Conservation (phyloP, 2,113 vertebrate genomes). For the Phocoena sinus region DNA sequence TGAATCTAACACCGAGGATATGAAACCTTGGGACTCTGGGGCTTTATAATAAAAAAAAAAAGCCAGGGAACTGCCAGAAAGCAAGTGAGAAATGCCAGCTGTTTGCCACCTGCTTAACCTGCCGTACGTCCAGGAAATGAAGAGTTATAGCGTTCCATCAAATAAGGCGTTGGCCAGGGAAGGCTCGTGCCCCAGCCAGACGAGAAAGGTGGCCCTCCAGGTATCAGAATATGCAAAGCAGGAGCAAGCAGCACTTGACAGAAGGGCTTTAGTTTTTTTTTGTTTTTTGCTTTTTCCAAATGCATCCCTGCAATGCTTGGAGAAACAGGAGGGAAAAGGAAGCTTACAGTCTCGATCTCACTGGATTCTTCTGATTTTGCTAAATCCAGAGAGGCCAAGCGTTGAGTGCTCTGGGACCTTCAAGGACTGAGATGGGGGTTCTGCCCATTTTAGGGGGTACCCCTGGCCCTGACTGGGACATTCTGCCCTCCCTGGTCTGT, state of each 20-base stretch:
- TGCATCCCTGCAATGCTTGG: neutral
- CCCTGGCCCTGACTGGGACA: neutral
- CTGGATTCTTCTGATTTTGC: neutral
- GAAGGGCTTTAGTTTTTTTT: neutral
- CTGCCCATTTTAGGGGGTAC: neutral
- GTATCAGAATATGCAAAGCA: neutral
- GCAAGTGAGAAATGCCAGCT: conserved; percentile 3
- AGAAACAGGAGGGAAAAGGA: neutral
- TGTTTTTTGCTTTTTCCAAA: neutral
- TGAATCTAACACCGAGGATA: neutral
- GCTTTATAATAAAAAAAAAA: conserved; percentile 48
- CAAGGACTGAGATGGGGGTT: neutral
- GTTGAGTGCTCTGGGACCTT: neutral
- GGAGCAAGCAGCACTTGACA: neutral
- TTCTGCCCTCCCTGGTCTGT: neutral
- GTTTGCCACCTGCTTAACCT: conserved; percentile 20
- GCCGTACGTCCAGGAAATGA: neutral
- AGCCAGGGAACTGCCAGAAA: conserved; percentile 20
- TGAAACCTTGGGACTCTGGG: conserved; percentile 28
- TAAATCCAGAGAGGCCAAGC: neutral
- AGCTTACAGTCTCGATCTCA: no score
- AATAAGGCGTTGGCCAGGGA: neutral
- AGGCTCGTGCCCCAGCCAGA: neutral
- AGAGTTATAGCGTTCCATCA: conserved; percentile 10
- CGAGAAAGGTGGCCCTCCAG: neutral